These are phyloP conservation scores for Protodeltote pygarga DNA, from an alignment of 2,888 invertebrate genomes.

Conservation along the genomic window DNA sequence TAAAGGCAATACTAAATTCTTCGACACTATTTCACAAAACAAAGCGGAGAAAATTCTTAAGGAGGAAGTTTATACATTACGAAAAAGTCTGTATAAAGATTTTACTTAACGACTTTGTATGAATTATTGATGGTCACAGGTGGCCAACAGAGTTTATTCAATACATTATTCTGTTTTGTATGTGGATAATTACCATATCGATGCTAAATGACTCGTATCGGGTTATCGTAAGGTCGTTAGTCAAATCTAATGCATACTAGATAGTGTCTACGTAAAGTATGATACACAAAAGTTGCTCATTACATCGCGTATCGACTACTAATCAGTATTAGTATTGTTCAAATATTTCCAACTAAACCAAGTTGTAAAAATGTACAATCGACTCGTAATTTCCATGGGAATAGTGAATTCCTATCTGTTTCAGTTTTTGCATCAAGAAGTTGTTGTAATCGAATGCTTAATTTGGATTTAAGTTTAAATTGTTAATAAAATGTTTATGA, in stretches of 20 bases:
- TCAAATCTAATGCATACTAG: not conserved
- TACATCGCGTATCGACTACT: not conserved
- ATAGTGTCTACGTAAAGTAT: not conserved
- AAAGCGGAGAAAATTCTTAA: too few species aligned
- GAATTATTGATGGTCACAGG: not conserved
- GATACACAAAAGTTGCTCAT: not conserved
- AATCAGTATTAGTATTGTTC: not conserved
- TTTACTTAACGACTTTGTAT: not conserved
- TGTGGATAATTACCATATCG: not conserved
- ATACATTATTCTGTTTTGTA: not conserved
- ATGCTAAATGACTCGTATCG: slow-evolving; percentile 2
- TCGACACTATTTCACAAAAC: too few species aligned
- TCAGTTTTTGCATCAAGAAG: too few species aligned
- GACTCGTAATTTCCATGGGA: not conserved
- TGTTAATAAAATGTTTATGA: too few species aligned
- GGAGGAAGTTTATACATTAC: too few species aligned
- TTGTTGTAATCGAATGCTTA: too few species aligned
- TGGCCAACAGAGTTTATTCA: slow-evolving; percentile 7
- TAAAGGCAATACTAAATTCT: too few species aligned
- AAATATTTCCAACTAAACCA: not conserved
- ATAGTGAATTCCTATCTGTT: not conserved
- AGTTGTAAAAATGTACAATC: not conserved
- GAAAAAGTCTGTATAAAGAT: too few species aligned
- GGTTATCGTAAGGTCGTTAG: slow-evolving; percentile 15
- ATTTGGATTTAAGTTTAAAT: too few species aligned